Evolutionary conservation across 2,797 vertebrate genomes (phyloP).

Genomic region (Enteromius paludinosus): DNA sequence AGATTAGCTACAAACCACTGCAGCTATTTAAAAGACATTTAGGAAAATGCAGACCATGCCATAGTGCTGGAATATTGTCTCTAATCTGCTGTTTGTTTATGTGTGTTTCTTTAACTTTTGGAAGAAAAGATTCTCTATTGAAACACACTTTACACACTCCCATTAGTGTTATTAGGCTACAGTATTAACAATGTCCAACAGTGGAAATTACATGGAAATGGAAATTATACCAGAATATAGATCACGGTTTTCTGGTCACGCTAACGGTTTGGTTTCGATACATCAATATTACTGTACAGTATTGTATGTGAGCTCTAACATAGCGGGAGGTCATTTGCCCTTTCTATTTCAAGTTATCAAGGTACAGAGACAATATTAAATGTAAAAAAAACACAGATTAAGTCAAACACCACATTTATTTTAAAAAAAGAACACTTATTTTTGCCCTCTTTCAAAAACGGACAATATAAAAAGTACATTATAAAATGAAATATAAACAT

Average conservation of each 20-base stretch:
- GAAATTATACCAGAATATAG: not conserved
- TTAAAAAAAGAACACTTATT: too few relatives aligned
- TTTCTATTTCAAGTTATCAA: too few relatives aligned
- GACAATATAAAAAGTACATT: too few relatives aligned
- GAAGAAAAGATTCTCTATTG: not conserved
- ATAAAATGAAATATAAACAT: too few relatives aligned
- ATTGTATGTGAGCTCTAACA: too few relatives aligned
- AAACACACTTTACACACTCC: not conserved
- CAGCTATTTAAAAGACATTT: conserved; percentile 48
- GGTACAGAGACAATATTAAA: too few relatives aligned
- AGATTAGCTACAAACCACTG: conserved; percentile 59
- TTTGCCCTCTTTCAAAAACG: too few relatives aligned
- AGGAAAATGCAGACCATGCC: conserved; percentile 61
- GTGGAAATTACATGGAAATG: not conserved
- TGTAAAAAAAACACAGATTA: too few relatives aligned
- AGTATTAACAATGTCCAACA: not conserved
- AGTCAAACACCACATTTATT: too few relatives aligned
- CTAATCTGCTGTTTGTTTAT: not conserved
- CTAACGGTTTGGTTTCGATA: too few relatives aligned
- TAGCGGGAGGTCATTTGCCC: too few relatives aligned
- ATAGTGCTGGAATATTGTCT: conserved; percentile 22
- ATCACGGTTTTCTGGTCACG: not conserved
- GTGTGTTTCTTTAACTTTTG: not conserved
- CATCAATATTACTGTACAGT: too few relatives aligned
- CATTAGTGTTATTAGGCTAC: not conserved